phyloP scores from a whole-genome alignment of 92 coral and sea anemone species.

The Epizoanthus stellaris region DNA sequence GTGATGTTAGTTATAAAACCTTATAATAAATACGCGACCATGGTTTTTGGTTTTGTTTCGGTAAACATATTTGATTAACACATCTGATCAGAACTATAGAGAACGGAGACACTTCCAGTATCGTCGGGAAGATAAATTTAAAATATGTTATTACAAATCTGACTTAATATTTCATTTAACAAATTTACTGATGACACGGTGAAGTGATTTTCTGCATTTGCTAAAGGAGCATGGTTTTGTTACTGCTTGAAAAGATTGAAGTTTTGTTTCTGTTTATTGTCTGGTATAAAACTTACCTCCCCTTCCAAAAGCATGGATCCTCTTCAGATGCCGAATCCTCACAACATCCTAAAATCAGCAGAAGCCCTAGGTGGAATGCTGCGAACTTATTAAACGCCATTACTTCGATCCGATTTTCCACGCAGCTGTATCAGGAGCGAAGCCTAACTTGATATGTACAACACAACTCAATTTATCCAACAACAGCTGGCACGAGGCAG shows the following conservation, averaged over 20 bases:
- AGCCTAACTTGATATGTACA: conserved; percentile 3
- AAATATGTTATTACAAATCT: too few relatives aligned
- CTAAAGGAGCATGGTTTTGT: not conserved
- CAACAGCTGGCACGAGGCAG: conserved; percentile 75
- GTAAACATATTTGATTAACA: conserved; percentile 16
- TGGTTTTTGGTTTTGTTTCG: not conserved
- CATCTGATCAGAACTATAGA: not conserved
- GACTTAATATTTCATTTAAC: too few relatives aligned
- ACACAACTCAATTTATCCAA: conserved; percentile 27
- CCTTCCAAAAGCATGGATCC: conserved; percentile 17
- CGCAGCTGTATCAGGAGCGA: conserved; percentile 17
- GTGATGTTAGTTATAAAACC: not conserved
- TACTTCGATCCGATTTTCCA: not conserved
- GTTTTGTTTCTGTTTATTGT: not conserved
- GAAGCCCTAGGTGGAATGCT: conserved; percentile 17
- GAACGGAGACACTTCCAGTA: not conserved
- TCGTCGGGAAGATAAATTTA: not conserved
- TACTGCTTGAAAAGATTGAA: not conserved
- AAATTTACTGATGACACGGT: too few relatives aligned
- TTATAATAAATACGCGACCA: not conserved
- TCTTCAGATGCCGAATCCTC: not conserved
- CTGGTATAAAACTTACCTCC: conserved; percentile 12
- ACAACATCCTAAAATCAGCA: not conserved
- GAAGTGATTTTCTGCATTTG: too few relatives aligned
- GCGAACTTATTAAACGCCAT: conserved; percentile 7